Conservation (phyloP, 2,888 invertebrate genomes). For the Cryptus armator region DNA sequence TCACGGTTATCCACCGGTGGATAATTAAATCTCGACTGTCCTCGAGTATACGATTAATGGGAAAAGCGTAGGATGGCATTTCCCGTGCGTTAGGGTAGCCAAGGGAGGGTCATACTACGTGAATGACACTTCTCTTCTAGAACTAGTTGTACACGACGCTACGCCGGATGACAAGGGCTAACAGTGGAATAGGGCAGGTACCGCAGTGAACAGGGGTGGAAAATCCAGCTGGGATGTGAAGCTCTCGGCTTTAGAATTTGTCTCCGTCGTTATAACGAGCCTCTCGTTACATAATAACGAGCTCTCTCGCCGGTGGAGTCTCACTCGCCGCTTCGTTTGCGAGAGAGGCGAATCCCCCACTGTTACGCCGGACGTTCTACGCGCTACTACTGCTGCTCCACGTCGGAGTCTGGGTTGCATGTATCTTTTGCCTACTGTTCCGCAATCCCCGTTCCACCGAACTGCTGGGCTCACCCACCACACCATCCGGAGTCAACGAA, state of each 20-base stretch:
- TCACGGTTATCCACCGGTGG: neutral
- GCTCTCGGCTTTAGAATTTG: constrained; percentile 80
- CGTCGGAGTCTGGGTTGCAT: constrained; percentile 52
- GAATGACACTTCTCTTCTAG: constrained; percentile 43
- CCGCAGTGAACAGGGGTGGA: constrained; percentile 23
- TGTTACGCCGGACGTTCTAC: constrained; percentile 76
- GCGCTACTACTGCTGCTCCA: constrained; percentile 53
- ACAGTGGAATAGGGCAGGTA: constrained; percentile 41
- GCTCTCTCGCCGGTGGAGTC: constrained; percentile 68
- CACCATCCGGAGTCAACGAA: constrained; percentile 76
- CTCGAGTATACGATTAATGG: constrained; percentile 5
- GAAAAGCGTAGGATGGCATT: constrained; percentile 9
- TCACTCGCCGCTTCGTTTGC: constrained; percentile 79
- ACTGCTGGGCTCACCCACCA: constrained; percentile 49
- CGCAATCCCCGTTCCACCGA: constrained; percentile 50
- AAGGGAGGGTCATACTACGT: constrained; percentile 2
- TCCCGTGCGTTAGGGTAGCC: constrained; percentile 10
- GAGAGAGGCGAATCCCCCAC: constrained; percentile 74
- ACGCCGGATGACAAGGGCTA: constrained; percentile 30
- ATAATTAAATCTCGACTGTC: constrained; percentile 18
- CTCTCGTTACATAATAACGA: constrained; percentile 84
- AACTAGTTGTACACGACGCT: constrained; percentile 25
- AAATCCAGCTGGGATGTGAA: constrained; percentile 63
- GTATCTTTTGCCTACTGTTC: constrained; percentile 57
- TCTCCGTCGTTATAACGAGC: constrained; percentile 84